phyloP scores from a whole-genome alignment of 2,797 vertebrate species.

The Melanotaenia maccullochi region DNA sequence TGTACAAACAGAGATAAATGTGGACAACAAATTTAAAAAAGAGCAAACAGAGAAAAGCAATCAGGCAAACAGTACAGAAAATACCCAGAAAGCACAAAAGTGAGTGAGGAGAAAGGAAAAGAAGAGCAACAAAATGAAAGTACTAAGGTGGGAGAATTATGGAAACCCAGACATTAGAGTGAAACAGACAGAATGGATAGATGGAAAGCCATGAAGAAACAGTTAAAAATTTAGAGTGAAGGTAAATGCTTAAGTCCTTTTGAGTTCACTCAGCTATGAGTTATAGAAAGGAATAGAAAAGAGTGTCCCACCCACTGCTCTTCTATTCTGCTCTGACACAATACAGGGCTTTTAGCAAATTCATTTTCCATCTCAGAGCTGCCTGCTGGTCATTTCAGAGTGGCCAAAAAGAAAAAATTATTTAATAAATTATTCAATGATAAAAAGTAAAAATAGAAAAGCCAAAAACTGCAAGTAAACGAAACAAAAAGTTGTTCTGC shows the following conservation, averaged over 20 bases:
- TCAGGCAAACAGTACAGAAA: neutral
- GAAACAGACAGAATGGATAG: slow-evolving; percentile 14
- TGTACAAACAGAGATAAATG: neutral
- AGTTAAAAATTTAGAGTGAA: slow-evolving; percentile 43
- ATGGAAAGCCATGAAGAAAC: slow-evolving; percentile 33
- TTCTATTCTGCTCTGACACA: slow-evolving; percentile 55
- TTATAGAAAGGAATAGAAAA: slow-evolving; percentile 39
- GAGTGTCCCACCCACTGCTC: slow-evolving; percentile 29
- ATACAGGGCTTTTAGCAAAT: slow-evolving; percentile 60
- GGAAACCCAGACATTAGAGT: neutral
- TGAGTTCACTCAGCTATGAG: slow-evolving; percentile 52
- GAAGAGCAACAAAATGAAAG: neutral
- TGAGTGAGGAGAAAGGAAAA: slow-evolving; percentile 5
- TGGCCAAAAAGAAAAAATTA: slow-evolving; percentile 10
- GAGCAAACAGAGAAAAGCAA: neutral
- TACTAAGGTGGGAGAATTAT: neutral
- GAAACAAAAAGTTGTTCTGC: slow-evolving; percentile 12
- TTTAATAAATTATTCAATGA: neutral
- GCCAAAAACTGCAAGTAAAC: slow-evolving; percentile 3
- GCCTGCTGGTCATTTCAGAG: slow-evolving; percentile 41
- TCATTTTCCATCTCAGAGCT: slow-evolving; percentile 57
- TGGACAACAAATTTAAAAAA: neutral
- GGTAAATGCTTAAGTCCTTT: slow-evolving; percentile 55
- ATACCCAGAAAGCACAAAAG: neutral
- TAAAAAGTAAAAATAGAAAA: neutral